phyloP scores from a whole-genome alignment of 2,888 invertebrate genomes.

The Peribatodes rhomboidaria region DNA sequence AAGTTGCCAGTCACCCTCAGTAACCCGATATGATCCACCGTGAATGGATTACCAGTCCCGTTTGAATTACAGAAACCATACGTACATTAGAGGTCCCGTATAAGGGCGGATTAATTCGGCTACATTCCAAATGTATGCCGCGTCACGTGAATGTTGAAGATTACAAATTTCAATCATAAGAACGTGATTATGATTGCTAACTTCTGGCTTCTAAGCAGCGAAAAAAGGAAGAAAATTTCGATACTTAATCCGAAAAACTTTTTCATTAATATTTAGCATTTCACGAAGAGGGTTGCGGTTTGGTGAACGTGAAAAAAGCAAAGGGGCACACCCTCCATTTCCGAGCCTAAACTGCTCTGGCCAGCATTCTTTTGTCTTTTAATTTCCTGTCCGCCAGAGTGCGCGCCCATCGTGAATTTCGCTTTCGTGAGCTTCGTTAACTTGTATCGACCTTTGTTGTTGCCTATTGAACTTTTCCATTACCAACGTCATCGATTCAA shows the following conservation, averaged over 20 bases:
- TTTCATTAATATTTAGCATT: conserved; percentile 54
- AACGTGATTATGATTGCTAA: conserved; percentile 18
- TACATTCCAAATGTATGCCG: conserved; percentile 71
- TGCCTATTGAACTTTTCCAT: conserved; percentile 85
- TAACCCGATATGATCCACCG: conserved; percentile 76
- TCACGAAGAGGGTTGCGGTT: conserved; percentile 65
- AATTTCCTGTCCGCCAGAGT: conserved; percentile 83
- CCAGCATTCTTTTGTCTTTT: conserved; percentile 85
- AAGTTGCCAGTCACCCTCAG: conserved; percentile 70
- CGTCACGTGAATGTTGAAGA: conserved; percentile 64
- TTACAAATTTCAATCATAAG: conserved; percentile 55
- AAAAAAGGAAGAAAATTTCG: background rate
- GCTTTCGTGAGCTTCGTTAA: conserved; percentile 84
- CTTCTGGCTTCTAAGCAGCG: conserved; percentile 4
- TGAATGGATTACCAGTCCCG: conserved; percentile 79
- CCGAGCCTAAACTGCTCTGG: conserved; percentile 79
- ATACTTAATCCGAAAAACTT: conserved; percentile 27
- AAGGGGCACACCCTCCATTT: conserved; percentile 77
- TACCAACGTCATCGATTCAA: conserved; percentile 81
- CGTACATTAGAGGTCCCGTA: conserved; percentile 74
- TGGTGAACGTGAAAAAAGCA: conserved; percentile 67
- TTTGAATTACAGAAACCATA: conserved; percentile 86
- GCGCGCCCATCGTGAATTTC: conserved; percentile 80
- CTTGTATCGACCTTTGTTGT: conserved; percentile 83
- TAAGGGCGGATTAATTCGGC: conserved; percentile 79